Percentiles rank a stretch among this genome's conserved stretches.
Evolutionary conservation across 2,888 invertebrate genomes (phyloP).

Genomic region (Lepidochrysops patricia): DNA sequence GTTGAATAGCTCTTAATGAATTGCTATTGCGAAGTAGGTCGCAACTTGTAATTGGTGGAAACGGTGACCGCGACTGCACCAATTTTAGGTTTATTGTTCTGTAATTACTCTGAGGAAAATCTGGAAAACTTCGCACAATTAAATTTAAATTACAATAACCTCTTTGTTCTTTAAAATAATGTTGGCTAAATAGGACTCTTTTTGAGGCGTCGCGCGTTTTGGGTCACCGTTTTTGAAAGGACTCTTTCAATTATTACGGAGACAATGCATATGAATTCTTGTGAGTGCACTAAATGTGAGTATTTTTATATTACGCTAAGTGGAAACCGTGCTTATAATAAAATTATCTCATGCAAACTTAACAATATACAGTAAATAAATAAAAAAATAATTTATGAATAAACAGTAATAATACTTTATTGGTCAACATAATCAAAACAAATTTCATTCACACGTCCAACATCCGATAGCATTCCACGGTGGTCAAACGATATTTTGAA

Average conservation of each 20-base stretch:
- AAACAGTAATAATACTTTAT: neutral
- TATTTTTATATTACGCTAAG: too few species aligned
- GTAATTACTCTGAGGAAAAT: conserved; percentile 61
- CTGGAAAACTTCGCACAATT: conserved; percentile 13
- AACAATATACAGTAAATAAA: too few species aligned
- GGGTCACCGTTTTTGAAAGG: neutral
- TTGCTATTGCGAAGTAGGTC: conserved; percentile 60
- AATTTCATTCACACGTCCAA: conserved; percentile 6
- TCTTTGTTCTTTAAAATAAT: conserved; percentile 7
- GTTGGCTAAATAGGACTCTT: neutral
- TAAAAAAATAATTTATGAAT: neutral
- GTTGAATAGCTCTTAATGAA: conserved; percentile 70
- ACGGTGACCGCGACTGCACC: conserved; percentile 54
- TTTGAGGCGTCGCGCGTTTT: neutral
- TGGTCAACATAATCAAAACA: neutral
- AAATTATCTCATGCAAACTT: too few species aligned
- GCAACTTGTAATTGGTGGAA: conserved; percentile 41
- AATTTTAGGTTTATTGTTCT: conserved; percentile 70
- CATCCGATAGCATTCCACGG: neutral
- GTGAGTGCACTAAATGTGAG: neutral
- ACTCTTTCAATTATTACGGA: neutral
- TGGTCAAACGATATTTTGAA: conserved; percentile 10
- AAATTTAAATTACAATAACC: conserved; percentile 6
- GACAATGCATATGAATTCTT: neutral
- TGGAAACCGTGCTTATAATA: too few species aligned